Evolutionary conservation across 1,140 invertebrate species (phyloP), one percentile per base, ranked within the genome.

Genomic region (Zaprionus lachaisei): DNA sequence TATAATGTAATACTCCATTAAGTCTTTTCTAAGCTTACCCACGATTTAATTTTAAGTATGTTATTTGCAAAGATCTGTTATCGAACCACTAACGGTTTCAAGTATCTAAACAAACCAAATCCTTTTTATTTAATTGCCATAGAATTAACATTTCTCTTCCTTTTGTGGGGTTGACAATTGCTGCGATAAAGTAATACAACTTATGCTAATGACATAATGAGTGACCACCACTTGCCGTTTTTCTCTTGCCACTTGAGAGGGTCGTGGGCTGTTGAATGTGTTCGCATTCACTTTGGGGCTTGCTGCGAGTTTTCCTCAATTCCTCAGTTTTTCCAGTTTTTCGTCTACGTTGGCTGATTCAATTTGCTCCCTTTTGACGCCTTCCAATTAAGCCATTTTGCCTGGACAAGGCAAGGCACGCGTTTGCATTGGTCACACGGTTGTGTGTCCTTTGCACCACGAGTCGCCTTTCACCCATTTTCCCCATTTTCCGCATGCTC

Each of bases 301-400:
- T 31, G 28, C 37, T 58, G 26, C 7, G 51, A 68, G 58, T 61
- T 69, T 55, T 55, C 20, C 49, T 11, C 9, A 34, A 9, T 34
- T 34, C 5, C 26, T 5, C 11, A 38, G n/a, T 58, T 37, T 58
- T 20, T 17, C 20, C 24, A 11, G 17, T n/a, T 60, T 51, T 26
- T 58, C 51, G 55, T 58, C 20, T 77, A 63, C 41, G 41, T 17
- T 11, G 41, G 41, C 37, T 77, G 57, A 77, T 78, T 75, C 56
- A 74, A 74, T 74, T 78, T 78, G 60, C 66, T 78, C 37, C 76
- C 65, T 63, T 72, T 78, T 75, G 72, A 75, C 61, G 65, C 66
- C 72, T 66, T 70, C 34, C 72, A 78, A 78, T 78, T 78, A 78
- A 66, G 72, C 66, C 47, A 75, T 74, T 74, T 69, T 28, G 51